Evolutionary conservation across 2,888 invertebrate species (phyloP).

Genomic region (Epirrhoe alternata): DNA sequence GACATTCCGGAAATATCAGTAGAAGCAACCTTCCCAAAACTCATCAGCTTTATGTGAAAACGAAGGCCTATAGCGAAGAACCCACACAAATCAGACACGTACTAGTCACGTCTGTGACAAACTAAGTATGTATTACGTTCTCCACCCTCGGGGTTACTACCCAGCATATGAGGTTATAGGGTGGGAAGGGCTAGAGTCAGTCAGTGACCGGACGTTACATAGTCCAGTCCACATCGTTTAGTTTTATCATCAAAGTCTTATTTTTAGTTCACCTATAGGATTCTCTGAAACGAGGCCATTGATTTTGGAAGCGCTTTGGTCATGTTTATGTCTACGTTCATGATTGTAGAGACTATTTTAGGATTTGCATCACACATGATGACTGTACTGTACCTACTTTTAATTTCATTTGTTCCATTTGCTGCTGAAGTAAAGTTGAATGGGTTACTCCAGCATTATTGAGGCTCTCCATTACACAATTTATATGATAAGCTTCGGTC

Average conservation of each 20-base stretch:
- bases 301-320: slow-evolving; percentile 53
- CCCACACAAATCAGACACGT: slow-evolving; percentile 21
- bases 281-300: slow-evolving; percentile 65
- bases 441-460: background rate
- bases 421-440: slow-evolving; percentile 10
- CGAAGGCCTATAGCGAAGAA: slow-evolving; percentile 20
- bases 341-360: slow-evolving; percentile 40
- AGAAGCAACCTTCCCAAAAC: slow-evolving; percentile 13
- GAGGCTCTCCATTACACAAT: slow-evolving; percentile 22
- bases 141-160: slow-evolving; percentile 40
- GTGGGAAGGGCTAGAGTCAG: slow-evolving; percentile 53
- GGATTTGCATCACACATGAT: slow-evolving; percentile 23
- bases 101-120: slow-evolving; percentile 14
- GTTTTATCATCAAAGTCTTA: slow-evolving; percentile 58
- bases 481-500: slow-evolving; percentile 50
- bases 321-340: slow-evolving; percentile 57
- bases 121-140: slow-evolving; percentile 38
- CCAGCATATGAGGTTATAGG: slow-evolving; percentile 44
- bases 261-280: slow-evolving; percentile 61
- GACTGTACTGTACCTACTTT: background rate
- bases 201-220: slow-evolving; percentile 67
- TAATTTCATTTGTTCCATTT: slow-evolving; percentile 1
- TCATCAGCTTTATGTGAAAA: slow-evolving; percentile 23
- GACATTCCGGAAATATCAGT: slow-evolving; percentile 22
- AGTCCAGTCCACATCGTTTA: slow-evolving; percentile 57